A percentile compares a stretch with the other conserved stretches of the same genome.
These are phyloP conservation scores for Blastomussa wellsi DNA, from an alignment of 92 coral and sea anemone genomes.

Conservation along the genomic window DNA sequence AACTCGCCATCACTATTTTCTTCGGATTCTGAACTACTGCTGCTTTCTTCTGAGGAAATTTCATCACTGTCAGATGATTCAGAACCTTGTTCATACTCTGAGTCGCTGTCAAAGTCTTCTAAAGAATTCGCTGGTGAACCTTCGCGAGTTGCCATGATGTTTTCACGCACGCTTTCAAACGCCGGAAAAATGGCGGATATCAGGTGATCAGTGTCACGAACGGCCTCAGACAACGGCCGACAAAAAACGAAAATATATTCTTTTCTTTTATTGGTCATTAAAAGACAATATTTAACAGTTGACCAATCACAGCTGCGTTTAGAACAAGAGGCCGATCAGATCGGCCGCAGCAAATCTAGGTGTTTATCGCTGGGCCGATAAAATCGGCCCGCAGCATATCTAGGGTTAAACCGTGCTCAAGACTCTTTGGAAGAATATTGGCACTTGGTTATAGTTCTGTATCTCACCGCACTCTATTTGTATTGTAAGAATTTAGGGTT, in stretches of 20 bases:
- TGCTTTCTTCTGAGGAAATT: slow-evolving; percentile 16
- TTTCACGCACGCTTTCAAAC: slow-evolving; percentile 27
- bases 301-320: slow-evolving; percentile 45
- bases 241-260: slow-evolving; percentile 37
- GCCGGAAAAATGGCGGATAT: slow-evolving; percentile 4
- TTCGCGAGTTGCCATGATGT: slow-evolving; percentile 10
- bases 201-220: slow-evolving; percentile 14
- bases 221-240: slow-evolving; percentile 20
- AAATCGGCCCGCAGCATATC: too few relatives aligned
- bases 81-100: slow-evolving; percentile 34
- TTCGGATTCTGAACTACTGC: slow-evolving; percentile 36
- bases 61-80: slow-evolving; percentile 34
- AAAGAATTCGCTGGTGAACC: slow-evolving; percentile 24
- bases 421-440: too few relatives aligned
- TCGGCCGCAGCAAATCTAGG: slow-evolving; percentile 46
- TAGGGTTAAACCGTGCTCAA: too few relatives aligned
- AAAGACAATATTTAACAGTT: slow-evolving; percentile 35
- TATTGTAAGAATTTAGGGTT: too few relatives aligned
- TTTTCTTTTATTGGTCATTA: slow-evolving; percentile 36
- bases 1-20: slow-evolving; percentile 12
- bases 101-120: slow-evolving; percentile 24
- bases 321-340: slow-evolving; percentile 38
- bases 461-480: too few relatives aligned
- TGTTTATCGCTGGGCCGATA: slow-evolving; percentile 45
- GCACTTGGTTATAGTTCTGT: too few relatives aligned